These are phyloP conservation scores for Gnatocerus cornutus DNA, from an alignment of 2,888 invertebrate species.

Conservation along the genomic window DNA sequence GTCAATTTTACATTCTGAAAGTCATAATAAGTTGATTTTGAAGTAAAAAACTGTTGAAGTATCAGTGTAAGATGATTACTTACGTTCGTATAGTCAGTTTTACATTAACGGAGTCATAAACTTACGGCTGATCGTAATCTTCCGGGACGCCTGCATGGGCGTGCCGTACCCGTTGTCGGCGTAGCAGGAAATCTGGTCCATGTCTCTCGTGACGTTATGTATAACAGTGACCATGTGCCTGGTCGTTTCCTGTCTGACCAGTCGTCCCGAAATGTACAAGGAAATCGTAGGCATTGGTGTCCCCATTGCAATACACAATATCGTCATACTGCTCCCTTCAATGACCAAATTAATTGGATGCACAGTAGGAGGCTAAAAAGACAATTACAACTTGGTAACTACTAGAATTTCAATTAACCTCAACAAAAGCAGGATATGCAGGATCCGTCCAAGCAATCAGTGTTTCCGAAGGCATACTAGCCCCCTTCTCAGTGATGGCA, in stretches of 20 bases:
- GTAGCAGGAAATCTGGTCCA: conserved; percentile 90
- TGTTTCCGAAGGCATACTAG: conserved; percentile 86
- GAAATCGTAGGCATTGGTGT: conserved; percentile 90
- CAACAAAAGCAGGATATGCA: conserved; percentile 89
- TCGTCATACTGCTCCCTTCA: conserved; percentile 90
- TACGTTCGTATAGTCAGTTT: too few species aligned
- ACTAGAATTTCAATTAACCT: conserved; percentile 72
- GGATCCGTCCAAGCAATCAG: conserved; percentile 91
- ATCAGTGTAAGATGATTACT: too few species aligned
- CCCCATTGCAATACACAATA: conserved; percentile 88
- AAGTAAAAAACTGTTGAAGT: too few species aligned
- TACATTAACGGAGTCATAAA: conserved; percentile 51
- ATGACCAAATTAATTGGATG: conserved; percentile 88
- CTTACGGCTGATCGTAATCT: conserved; percentile 89
- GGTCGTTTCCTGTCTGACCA: conserved; percentile 88
- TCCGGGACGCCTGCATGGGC: conserved; percentile 88
- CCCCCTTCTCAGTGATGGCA: conserved; percentile 80
- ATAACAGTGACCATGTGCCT: conserved; percentile 91
- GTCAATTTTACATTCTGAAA: too few species aligned
- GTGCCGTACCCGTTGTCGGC: conserved; percentile 92
- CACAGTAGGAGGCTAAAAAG: conserved; percentile 82
- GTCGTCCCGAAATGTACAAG: conserved; percentile 83
- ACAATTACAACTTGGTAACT: not conserved
- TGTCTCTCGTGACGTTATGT: conserved; percentile 87
- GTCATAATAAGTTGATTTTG: too few species aligned